These are phyloP conservation scores for Brachynemurus nebulosus DNA, from an alignment of 2,888 invertebrate species.

Conservation along the genomic window DNA sequence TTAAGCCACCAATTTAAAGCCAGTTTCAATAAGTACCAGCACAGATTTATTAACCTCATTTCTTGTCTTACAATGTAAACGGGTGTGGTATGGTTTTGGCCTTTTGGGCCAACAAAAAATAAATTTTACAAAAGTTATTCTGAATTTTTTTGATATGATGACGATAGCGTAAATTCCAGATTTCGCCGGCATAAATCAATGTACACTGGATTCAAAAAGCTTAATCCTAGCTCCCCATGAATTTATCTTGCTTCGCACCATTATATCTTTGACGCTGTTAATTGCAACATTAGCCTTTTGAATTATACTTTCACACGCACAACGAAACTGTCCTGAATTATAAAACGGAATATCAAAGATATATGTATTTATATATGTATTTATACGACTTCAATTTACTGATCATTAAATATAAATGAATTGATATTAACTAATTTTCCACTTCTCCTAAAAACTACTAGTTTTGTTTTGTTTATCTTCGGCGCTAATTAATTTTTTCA, in stretches of 20 bases:
- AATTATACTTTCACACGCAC: background rate
- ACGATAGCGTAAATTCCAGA: background rate
- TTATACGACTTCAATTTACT: background rate
- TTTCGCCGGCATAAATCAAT: background rate
- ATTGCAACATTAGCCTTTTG: background rate
- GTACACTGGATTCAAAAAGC: background rate
- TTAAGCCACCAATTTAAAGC: background rate
- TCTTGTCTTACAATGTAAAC: background rate
- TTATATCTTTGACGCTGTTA: background rate
- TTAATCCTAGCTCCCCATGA: background rate
- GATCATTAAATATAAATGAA: background rate
- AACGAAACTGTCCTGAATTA: background rate
- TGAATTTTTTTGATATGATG: background rate
- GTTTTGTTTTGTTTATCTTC: no score
- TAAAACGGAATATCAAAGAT: background rate
- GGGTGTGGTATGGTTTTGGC: no score
- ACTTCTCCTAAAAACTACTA: no score
- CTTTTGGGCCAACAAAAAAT: background rate
- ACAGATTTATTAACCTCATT: background rate
- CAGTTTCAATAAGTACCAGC: background rate
- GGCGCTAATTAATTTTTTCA: no score
- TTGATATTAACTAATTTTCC: no score
- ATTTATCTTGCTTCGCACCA: background rate
- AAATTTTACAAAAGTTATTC: background rate
- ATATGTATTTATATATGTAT: background rate